Evolutionary conservation across 2,113 vertebrate species (phyloP).

Genomic region (Eretmodus cyanostictus): DNA sequence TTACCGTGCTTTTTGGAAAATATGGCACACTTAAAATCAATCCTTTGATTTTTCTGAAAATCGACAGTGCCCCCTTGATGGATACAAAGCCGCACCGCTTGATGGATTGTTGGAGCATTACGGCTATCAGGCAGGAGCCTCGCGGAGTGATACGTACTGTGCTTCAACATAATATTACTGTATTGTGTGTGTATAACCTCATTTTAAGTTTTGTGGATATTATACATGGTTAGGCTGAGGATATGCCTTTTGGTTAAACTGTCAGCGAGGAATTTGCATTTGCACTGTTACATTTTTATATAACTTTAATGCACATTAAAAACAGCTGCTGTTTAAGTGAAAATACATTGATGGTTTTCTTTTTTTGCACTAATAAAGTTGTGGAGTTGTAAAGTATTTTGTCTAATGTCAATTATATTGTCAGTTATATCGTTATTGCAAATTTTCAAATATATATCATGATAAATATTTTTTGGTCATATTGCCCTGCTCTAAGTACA

Average conservation of each 20-base stretch:
- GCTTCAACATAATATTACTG: neutral
- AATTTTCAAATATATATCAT: neutral
- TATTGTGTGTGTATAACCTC: neutral
- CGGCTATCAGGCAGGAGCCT: neutral
- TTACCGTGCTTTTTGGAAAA: no score
- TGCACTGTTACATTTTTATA: neutral
- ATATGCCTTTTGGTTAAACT: neutral
- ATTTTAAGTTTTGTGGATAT: neutral
- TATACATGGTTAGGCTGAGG: neutral
- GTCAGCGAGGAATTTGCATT: neutral
- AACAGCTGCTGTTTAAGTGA: neutral
- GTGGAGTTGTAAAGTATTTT: neutral
- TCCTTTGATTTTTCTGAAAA: no score
- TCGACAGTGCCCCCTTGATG: neutral
- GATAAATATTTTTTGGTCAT: neutral
- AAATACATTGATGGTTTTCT: neutral
- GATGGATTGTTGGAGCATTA: neutral
- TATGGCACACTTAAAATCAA: no score
- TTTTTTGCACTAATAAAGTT: neutral
- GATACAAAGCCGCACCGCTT: neutral
- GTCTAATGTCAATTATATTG: neutral
- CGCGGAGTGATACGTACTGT: neutral
- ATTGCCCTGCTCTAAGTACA: neutral
- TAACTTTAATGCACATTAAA: neutral
- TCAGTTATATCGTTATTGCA: neutral